These are phyloP conservation scores for Gymnarchus niloticus DNA, from an alignment of 2,113 vertebrate species.

Conservation along the genomic window DNA sequence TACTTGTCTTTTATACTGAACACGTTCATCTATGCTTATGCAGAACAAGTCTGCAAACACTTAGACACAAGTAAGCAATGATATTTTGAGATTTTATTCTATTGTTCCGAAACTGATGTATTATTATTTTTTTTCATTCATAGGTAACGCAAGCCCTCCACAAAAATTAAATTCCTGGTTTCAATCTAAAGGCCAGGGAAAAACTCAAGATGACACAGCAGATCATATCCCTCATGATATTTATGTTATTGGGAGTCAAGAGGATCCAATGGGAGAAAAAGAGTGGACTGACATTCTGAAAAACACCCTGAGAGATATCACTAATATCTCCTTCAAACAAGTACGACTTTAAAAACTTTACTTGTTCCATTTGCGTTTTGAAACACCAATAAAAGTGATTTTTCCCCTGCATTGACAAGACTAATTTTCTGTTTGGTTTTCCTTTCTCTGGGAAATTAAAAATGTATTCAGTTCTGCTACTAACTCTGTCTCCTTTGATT, in stretches of 20 bases:
- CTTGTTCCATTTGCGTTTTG: not conserved
- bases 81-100: not conserved
- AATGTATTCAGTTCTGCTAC: not conserved
- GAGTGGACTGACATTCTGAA: conserved; percentile 85
- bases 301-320: conserved; percentile 78
- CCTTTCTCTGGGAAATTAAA: too few species aligned
- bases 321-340: conserved; percentile 87
- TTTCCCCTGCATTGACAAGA: too few species aligned
- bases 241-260: conserved; percentile 92
- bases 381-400: not conserved
- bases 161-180: conserved; percentile 90
- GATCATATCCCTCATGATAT: conserved; percentile 95
- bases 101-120: not conserved
- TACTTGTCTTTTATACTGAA: not conserved
- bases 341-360: conserved; percentile 52
- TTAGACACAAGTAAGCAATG: not conserved
- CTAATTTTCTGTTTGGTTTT: too few species aligned
- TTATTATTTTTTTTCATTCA: conserved; percentile 18
- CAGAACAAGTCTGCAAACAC: not conserved
- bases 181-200: conserved; percentile 92
- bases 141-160: conserved; percentile 82
- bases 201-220: conserved; percentile 85
- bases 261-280: conserved; percentile 84
- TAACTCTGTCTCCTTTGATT: not conserved
- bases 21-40: not conserved